Conservation (phyloP, 2,888 invertebrate species). For the Parapristionchus giblindavisi region DNA sequence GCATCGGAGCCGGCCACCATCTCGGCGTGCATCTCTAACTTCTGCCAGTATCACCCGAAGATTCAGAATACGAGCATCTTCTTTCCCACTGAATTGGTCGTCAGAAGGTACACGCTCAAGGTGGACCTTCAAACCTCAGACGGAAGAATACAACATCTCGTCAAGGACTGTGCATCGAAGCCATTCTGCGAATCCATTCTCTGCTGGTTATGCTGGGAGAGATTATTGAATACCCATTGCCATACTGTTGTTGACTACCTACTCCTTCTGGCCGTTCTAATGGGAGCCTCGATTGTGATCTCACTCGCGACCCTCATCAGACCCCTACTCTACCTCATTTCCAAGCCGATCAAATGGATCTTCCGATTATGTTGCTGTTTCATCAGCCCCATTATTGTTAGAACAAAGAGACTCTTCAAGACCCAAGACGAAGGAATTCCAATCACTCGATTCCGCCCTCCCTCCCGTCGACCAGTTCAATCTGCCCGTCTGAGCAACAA, state of each 20-base stretch:
- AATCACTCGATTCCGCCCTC: background rate
- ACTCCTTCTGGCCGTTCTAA: background rate
- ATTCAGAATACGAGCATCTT: background rate
- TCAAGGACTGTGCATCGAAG: background rate
- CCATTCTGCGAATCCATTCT: slow-evolving; percentile 29
- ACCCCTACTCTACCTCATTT: background rate
- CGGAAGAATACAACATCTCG: background rate
- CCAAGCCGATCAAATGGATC: background rate
- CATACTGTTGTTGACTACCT: background rate
- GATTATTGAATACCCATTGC: background rate
- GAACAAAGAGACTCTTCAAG: slow-evolving; percentile 8
- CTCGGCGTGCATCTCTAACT: slow-evolving; percentile 4
- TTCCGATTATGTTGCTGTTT: background rate
- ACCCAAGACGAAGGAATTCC: background rate
- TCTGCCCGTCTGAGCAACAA: background rate
- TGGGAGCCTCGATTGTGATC: background rate
- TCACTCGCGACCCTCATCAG: background rate
- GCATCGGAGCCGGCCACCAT: background rate
- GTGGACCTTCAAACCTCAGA: slow-evolving; percentile 3
- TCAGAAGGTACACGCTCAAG: background rate
- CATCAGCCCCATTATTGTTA: background rate
- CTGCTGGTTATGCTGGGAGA: slow-evolving; percentile 17
- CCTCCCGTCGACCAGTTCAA: background rate
- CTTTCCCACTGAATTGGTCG: slow-evolving; percentile 29
- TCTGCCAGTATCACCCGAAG: slow-evolving; percentile 19